Evolutionary conservation across 2,113 vertebrate genomes (phyloP).

Genomic region (Rhipidura dahli): DNA sequence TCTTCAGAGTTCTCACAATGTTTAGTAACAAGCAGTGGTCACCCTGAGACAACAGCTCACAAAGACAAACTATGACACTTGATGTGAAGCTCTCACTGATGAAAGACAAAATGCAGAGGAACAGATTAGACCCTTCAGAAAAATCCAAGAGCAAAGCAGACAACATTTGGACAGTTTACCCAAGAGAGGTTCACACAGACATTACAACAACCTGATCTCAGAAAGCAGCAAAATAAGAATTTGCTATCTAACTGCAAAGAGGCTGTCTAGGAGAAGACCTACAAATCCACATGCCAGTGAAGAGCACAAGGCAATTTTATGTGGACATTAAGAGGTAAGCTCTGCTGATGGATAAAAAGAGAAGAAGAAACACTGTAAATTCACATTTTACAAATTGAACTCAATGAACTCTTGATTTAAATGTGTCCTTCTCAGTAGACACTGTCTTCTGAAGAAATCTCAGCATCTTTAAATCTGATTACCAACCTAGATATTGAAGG

Average conservation of each 20-base stretch:
- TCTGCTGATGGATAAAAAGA: neutral
- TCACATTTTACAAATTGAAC: neutral
- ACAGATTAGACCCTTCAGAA: neutral
- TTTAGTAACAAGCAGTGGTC: neutral
- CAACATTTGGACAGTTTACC: neutral
- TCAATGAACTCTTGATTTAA: neutral
- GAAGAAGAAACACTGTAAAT: neutral
- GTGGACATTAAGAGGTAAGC: neutral
- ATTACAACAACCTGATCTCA: neutral
- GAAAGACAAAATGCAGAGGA: neutral
- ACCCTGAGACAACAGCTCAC: neutral
- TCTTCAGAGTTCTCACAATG: neutral
- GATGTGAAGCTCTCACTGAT: neutral
- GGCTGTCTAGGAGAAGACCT: neutral
- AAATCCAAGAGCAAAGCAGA: neutral
- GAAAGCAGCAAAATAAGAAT: neutral
- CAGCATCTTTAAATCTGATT: neutral
- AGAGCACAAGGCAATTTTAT: neutral
- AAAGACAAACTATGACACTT: neutral
- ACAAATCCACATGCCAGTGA: neutral
- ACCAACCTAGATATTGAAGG: neutral
- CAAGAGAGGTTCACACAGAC: neutral
- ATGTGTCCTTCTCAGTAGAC: neutral
- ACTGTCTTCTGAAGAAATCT: neutral
- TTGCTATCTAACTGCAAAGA: neutral